Conservation (phyloP, 2,888 invertebrate genomes). For the Ormia ochracea region DNA sequence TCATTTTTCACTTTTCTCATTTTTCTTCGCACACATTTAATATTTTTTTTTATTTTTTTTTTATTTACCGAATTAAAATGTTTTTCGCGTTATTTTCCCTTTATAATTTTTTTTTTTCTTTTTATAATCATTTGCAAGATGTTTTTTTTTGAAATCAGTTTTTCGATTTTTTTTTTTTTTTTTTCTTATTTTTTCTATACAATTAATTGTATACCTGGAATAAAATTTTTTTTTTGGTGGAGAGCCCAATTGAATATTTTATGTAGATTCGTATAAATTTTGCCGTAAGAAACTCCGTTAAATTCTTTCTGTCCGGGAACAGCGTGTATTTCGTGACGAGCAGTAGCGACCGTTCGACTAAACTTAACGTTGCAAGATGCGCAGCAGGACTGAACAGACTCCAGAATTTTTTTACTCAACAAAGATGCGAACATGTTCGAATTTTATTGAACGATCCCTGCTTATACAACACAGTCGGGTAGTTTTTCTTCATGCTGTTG, state of each 20-base stretch:
- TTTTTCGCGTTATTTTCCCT: slow-evolving; percentile 28
- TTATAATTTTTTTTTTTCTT: no score
- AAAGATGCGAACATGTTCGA: slow-evolving; percentile 58
- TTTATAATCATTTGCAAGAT: no score
- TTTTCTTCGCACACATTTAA: not conserved
- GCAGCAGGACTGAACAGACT: slow-evolving; percentile 77
- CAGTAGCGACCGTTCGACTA: slow-evolving; percentile 64
- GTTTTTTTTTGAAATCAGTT: not conserved
- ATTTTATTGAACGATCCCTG: slow-evolving; percentile 60
- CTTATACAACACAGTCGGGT: slow-evolving; percentile 52
- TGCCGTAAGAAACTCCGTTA: slow-evolving; percentile 36
- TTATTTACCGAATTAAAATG: not conserved
- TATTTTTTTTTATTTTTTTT: slow-evolving; percentile 5
- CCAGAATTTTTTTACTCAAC: slow-evolving; percentile 71
- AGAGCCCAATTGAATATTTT: not conserved
- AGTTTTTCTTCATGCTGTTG: slow-evolving; percentile 46
- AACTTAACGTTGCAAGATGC: slow-evolving; percentile 76
- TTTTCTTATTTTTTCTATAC: not conserved
- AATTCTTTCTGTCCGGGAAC: slow-evolving; percentile 20
- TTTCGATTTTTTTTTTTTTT: slow-evolving; percentile 28
- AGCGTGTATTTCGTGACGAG: slow-evolving; percentile 55
- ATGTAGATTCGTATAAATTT: slow-evolving; percentile 26
- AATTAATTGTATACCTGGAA: no score
- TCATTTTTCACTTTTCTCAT: slow-evolving; percentile 4
- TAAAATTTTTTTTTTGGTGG: not conserved